These are phyloP conservation scores for Metopolophium dirhodum DNA, from an alignment of 1,140 invertebrate genomes.

Conservation along the genomic window DNA sequence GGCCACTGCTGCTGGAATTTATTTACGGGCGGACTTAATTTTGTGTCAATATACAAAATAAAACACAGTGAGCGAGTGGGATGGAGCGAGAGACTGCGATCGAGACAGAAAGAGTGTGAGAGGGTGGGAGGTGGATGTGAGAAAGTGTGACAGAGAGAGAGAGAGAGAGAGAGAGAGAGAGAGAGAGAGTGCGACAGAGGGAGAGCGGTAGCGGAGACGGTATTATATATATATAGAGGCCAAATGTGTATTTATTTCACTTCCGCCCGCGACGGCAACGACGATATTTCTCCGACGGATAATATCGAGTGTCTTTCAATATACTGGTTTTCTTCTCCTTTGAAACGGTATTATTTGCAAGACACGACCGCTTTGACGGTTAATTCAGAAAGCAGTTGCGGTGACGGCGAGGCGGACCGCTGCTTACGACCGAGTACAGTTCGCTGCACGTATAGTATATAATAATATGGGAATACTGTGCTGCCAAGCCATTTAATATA, in stretches of 20 bases:
- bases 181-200: background rate
- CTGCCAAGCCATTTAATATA: background rate
- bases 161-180: background rate
- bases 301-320: slow-evolving; percentile 44
- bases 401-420: background rate
- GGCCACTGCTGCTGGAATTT: slow-evolving; percentile 17
- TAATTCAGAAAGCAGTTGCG: background rate
- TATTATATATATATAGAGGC: background rate
- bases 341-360: slow-evolving; percentile 32
- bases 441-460: background rate
- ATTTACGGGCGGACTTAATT: slow-evolving; percentile 51
- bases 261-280: background rate
- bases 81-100: background rate
- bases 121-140: no score
- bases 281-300: background rate
- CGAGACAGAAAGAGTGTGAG: no score
- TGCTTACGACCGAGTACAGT: background rate
- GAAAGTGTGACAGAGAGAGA: no score
- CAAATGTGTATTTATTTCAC: slow-evolving; percentile 12
- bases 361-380: slow-evolving; percentile 17
- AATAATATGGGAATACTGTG: background rate
- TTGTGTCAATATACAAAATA: slow-evolving; percentile 55
- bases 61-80: slow-evolving; percentile 43
- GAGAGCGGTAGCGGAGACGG: background rate
- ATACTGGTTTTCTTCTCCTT: slow-evolving; percentile 18